Percentiles rank a stretch among this genome's conserved stretches.
phyloP scores from a whole-genome alignment of 2,797 vertebrate genomes.

The Bufotes viridis region DNA sequence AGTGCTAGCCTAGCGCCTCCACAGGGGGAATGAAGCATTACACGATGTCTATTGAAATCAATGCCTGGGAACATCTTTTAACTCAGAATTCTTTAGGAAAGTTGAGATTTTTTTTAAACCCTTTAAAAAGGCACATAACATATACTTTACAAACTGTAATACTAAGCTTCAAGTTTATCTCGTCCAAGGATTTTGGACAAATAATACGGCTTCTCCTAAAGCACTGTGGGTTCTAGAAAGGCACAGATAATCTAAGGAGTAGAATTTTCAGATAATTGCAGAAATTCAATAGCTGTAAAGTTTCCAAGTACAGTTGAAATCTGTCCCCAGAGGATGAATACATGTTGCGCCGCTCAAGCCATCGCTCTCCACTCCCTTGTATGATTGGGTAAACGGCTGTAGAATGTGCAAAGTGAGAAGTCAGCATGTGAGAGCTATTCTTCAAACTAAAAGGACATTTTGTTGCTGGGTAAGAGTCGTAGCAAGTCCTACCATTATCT shows the following conservation, averaged over 20 bases:
- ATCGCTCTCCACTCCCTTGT: neutral
- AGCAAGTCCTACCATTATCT: too few relatives aligned
- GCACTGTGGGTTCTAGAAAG: neutral
- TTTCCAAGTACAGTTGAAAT: neutral
- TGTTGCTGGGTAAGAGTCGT: neutral
- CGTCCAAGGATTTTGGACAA: neutral
- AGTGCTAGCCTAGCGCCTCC: too few relatives aligned
- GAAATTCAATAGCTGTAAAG: neutral
- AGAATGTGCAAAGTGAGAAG: neutral
- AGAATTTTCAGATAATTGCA: constrained; percentile 6
- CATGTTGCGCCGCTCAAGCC: neutral
- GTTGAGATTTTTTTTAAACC: too few relatives aligned
- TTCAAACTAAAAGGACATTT: neutral
- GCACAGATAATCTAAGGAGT: neutral
- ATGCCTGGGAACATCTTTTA: too few relatives aligned
- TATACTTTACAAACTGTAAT: neutral
- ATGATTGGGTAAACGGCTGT: neutral
- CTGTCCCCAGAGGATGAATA: neutral
- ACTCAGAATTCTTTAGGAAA: too few relatives aligned
- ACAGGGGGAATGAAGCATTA: too few relatives aligned
- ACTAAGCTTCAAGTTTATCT: neutral
- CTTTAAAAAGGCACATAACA: neutral
- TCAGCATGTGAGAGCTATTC: neutral
- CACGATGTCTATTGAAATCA: too few relatives aligned
- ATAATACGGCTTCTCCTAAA: neutral